Evolutionary conservation across 2,113 vertebrate genomes (phyloP), one percentile per base, ranked within the genome.

Genomic region (Barnardius zonarius): DNA sequence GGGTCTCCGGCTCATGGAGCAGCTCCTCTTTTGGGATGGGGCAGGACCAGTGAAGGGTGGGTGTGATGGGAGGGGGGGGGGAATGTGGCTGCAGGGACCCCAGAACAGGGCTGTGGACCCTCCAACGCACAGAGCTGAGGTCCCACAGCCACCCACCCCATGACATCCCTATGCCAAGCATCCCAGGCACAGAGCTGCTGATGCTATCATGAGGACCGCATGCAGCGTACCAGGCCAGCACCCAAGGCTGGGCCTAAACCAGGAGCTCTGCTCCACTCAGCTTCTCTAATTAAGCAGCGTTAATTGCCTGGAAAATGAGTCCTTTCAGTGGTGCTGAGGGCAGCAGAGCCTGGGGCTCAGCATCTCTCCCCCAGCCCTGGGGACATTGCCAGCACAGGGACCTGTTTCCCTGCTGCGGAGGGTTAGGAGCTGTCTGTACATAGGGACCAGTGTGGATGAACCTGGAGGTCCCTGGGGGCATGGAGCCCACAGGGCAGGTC

Each of bases 241-340:
- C 89, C 41, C 52, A 4, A 61, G 25, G 49, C 12, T 57, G 67
- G 37, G 54, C 25, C 54, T 64, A 31, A 66, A 61, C 74, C 88
- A 37, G 86, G 43, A 80, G 13, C 87, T 93, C 59, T 4, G 27
- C 46, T 52, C 39, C 1, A 6, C 76, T 96, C 73, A 13, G 30
- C 46, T 44, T 75, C 83, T 81, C 90, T 95, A 94, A 91, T 95
- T 91, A 94, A 81, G 69, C 16, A 44, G 33, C 2, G 82, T 31
- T 95, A 96, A 94, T 96, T 89, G 90, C 84, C 88, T 13, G 28
- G 87, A 89, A 81, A 95, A 93, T 22, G 37, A 95, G 24, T 48
- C 69, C 33, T 81, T 89, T 17, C 15, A 43, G 25, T 66, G 57
- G 3, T 5, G 84, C 77, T 84, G 84, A 86, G 81, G 59, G 87